Base-by-base conservation (phyloP, 2,113 vertebrate species). In the Alligator sinensis region DNA sequence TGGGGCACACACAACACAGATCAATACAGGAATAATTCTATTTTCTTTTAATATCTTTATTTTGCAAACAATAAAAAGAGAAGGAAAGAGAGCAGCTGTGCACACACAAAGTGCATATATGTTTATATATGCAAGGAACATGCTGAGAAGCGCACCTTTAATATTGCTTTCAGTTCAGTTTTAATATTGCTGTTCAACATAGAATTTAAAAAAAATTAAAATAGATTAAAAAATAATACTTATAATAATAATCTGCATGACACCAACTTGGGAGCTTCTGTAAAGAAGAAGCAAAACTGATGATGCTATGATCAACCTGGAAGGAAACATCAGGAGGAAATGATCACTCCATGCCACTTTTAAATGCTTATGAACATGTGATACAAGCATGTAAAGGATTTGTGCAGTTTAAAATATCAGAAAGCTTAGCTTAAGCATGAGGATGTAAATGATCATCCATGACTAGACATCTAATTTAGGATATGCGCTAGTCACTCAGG, bases 371-470 rank as follows among this genome's bases (percentile, higher is more conserved):
- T 80, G 38, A 83, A 30, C 2, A 1, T 75, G 21, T 83, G 38
- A 70, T 68, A 16, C 10, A 63, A 14, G 62, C 27, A 64, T 1
- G 1, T 4, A 18, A 38, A 72, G 34, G 30, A 68, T n/a, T 72
- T 15, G 38, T 5, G 0, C 1, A 72, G 18, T 77, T 82, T 27
- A 77, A 76, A 91, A 77, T 22, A 10, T 30, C 64, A 6, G 3
- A 80, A 58, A 30, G 30, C 17, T 11, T n/a, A 21, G 54, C 17
- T 57, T 80, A 70, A 11, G 28, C 57, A 27, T 93, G 68, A 54
- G 91, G 62, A 34, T 2, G 38, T 2, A 59, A 47, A 6, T 0
- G 0, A 90, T 47, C 9, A 2, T 22, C 61, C 58, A 62, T 15
- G 14, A 61, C 19, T 70, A 21, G 34, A 19, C 9, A 70, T 34